Evolutionary conservation across 2,888 invertebrate species (phyloP), one percentile per base, ranked within the genome.

Genomic region (Metacarcinus magister): DNA sequence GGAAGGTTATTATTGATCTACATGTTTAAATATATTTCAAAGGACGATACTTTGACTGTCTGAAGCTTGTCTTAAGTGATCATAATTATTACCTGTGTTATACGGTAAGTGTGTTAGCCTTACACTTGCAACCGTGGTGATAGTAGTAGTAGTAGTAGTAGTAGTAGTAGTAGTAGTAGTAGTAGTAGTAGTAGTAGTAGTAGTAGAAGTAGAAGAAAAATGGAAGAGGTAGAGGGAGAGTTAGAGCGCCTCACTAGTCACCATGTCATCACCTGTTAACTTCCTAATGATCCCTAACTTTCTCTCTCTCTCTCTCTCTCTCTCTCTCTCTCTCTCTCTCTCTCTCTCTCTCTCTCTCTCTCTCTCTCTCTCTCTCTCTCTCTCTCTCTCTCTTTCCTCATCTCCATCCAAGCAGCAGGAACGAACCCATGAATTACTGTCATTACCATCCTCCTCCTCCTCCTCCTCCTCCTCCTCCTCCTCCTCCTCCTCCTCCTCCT

Each of bases 181-280:
- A 91, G 44, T 28, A 91, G 44, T 28, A 91, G 44, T 28, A 91
- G 44, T 91, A 13, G 44, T 91, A 13, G 44, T 8, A 13, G 46
- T 91, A 91, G 46, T 91, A 13, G 23, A 16, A 44, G 46, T 43
- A 44, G 46, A 16, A 44, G 43, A 16, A 44, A 28, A 91, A 91
- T n/a, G 44, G 5, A 91, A 28, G 32, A 91, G 87, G 87, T 1
- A 2, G 8, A 2, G n/a, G 60, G 60, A n/a, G n/a, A n/a, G n/a
- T n/a, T 19, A 2, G n/a, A 5, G 67, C 19, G n/a, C 67, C n/a
- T 23, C 67, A 23, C 67, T 67, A 67, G 67, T 23, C n/a, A 67
- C 67, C n/a, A 23, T 67, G 67, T 67, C 67, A 67, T 67, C 67
- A 67, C 67, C 67, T 67, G 67, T n/a, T 67, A 23, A 67, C n/a